phyloP scores from a whole-genome alignment of 2,113 vertebrate genomes.

The Siphamia tubifer region DNA sequence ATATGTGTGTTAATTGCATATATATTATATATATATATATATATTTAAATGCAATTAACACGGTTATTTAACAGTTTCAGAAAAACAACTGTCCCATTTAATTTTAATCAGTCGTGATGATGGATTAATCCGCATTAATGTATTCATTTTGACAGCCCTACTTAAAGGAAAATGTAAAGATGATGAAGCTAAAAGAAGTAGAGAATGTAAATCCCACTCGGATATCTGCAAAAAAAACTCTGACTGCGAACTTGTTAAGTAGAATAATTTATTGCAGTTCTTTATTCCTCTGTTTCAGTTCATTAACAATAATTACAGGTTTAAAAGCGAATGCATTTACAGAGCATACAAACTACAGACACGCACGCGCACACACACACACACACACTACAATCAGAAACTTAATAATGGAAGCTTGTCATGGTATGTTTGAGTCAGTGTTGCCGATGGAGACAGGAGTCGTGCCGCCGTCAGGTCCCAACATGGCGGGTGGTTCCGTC shows the following conservation, averaged over 20 bases:
- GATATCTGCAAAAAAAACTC: not conserved
- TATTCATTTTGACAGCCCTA: no score
- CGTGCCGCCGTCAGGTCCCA: no score
- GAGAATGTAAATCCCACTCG: not conserved
- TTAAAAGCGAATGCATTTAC: constrained; percentile 79
- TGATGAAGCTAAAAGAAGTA: not conserved
- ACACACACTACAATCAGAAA: constrained; percentile 49
- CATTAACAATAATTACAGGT: constrained; percentile 75
- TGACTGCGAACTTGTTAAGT: constrained; percentile 35
- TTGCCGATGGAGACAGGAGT: not conserved
- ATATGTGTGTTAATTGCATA: no score
- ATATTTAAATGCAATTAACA: no score
- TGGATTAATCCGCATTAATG: no score
- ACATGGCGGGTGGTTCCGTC: not conserved
- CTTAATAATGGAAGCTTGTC: constrained; percentile 9
- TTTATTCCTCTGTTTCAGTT: constrained; percentile 69
- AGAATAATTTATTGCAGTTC: constrained; percentile 86
- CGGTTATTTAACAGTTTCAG: no score
- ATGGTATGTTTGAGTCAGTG: not conserved
- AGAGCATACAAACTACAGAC: constrained; percentile 68
- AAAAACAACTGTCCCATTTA: no score
- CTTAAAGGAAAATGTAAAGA: not conserved
- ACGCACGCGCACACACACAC: constrained; percentile 1
- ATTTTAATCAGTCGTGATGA: no score
- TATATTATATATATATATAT: no score